Percentiles rank a stretch among this genome's conserved stretches.
Conservation (phyloP, 2,113 vertebrate species). For the Spizaetus ornatus region DNA sequence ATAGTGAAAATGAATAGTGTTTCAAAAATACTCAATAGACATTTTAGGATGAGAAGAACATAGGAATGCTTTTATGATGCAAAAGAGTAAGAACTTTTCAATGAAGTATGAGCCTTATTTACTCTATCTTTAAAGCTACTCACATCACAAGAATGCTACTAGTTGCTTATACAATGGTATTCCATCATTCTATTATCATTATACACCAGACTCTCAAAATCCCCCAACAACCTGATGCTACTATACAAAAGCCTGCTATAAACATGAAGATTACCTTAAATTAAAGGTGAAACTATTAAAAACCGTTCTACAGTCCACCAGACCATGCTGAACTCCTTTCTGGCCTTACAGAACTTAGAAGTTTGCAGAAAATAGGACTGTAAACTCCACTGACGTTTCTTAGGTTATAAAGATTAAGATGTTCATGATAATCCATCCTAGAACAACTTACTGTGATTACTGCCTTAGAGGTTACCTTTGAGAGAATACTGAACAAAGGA, state of each 20-base stretch:
- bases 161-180: background rate
- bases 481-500: background rate
- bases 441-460: background rate
- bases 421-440: background rate
- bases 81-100: background rate
- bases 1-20: background rate
- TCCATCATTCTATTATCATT: background rate
- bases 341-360: background rate
- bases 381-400: background rate
- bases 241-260: slow-evolving; percentile 10
- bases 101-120: background rate
- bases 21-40: background rate
- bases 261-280: slow-evolving; percentile 44
- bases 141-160: background rate
- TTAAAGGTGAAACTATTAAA: slow-evolving; percentile 43
- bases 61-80: background rate
- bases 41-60: background rate
- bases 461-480: background rate
- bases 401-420: background rate
- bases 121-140: background rate
- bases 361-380: slow-evolving; percentile 1
- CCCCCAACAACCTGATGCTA: background rate
- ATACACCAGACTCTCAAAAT: background rate
- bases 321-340: slow-evolving; percentile 8
- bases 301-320: background rate